These are phyloP conservation scores for Salvelinus namaycush DNA, from an alignment of 2,113 vertebrate species.

Conservation along the genomic window DNA sequence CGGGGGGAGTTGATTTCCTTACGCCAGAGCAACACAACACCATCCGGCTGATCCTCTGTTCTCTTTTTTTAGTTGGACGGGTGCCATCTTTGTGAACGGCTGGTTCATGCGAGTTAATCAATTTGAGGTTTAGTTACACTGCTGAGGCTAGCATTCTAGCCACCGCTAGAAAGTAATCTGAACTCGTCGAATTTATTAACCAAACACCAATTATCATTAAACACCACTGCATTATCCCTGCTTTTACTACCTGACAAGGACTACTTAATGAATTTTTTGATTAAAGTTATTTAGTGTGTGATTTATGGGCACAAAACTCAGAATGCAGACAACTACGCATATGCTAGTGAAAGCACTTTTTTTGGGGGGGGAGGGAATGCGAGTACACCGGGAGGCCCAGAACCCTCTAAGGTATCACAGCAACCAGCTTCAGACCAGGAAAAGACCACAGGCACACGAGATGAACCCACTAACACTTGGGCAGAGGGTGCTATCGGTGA, in stretches of 20 bases:
- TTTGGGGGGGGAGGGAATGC: conserved; percentile 68
- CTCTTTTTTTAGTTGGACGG: conserved; percentile 95
- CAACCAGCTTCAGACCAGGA: conserved; percentile 85
- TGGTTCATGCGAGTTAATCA: conserved; percentile 99
- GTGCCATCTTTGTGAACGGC: conserved; percentile 99
- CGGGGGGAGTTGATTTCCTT: conserved; percentile 99
- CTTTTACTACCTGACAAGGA: conserved; percentile 99
- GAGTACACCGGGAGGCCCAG: conserved; percentile 85
- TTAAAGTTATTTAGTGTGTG: conserved; percentile 98
- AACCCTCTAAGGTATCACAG: conserved; percentile 88
- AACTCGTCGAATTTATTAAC: conserved; percentile 99
- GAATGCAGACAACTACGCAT: conserved; percentile 89
- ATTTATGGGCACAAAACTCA: conserved; percentile 91
- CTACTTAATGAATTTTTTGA: conserved; percentile 99
- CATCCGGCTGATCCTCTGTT: conserved; percentile 92
- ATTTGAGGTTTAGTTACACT: conserved; percentile 99
- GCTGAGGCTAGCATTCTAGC: conserved; percentile 99
- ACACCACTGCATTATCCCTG: conserved; percentile 98
- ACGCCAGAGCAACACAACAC: conserved; percentile 99
- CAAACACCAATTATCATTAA: conserved; percentile 99
- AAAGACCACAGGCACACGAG: conserved; percentile 38
- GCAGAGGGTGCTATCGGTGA: conserved; percentile 29
- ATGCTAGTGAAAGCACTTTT: conserved; percentile 84
- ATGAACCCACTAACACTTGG: not conserved
- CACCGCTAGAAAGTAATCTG: conserved; percentile 98